Base-by-base conservation (phyloP, 2,797 vertebrate genomes). In the Triplophysa yarkandensis region DNA sequence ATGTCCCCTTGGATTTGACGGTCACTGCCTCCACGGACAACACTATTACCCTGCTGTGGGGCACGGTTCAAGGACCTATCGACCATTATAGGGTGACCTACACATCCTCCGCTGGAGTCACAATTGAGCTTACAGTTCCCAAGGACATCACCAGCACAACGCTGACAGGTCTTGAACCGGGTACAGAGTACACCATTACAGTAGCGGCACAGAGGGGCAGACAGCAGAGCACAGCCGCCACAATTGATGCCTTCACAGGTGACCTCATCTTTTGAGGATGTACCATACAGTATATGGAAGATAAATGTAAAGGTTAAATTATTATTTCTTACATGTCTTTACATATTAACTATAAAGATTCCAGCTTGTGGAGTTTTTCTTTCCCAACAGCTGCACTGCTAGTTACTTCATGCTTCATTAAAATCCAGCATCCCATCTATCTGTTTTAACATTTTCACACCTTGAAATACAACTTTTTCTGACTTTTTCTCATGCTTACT, bases 181-280 rank as follows among this genome's bases (percentile, higher is more conserved):
- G 95, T n/a, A 97, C 95, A 0, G 96, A 98, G 82, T 98, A 98
- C 86, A 97, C 94, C 39, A 94, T 99, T 79, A 96, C 95, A 0
- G 92, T 98, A 66, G 93, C 93, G 0, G 96, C 98, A 0, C 95
- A 95, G 77, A 90, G 98, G 68, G 98, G 98, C 48, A 88, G 96
- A 28, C 96, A 99, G 83, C 96, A 98, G 83, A 99, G 98, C 81
- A 83, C 91, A 1, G 94, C 94, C 21, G 93, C 93, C 25, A 98
- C 95, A 0, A 97, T 98, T 62, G 95, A 98, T 7, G 96, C 95
- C 19, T 98, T 95, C 87, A 99, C 98, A 93, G 97, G 97, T 99
- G 93, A 57, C 28, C 55, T 36, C 17, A 39, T 67, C 11, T 75
- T 50, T 61, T 11, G 23, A 30, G 54, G 28, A 50, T 25, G 19